Percentiles rank a stretch among this genome's conserved stretches.
Conservation (phyloP, 1,140 invertebrate genomes). For the Drosophila sulfurigaster region DNA sequence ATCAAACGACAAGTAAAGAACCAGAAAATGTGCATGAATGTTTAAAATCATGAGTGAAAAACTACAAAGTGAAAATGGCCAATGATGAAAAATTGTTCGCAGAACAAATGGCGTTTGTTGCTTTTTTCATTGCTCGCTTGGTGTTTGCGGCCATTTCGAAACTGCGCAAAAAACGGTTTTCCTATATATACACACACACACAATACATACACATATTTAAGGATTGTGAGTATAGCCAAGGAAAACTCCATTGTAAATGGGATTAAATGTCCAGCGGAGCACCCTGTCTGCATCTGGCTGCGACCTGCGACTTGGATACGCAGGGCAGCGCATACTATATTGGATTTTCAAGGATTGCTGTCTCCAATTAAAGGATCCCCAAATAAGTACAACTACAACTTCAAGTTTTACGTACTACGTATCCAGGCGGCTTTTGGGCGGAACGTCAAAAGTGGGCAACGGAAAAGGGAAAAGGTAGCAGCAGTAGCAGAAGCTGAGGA, state of each 20-base stretch:
- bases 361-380: slow-evolving; percentile 38
- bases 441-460: slow-evolving; percentile 33
- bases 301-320: background rate
- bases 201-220: slow-evolving; percentile 4
- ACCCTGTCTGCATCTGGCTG: slow-evolving; percentile 16
- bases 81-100: slow-evolving; percentile 65
- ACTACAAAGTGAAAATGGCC: slow-evolving; percentile 45
- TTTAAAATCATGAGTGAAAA: slow-evolving; percentile 13
- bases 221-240: background rate
- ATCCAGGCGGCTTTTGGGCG: slow-evolving; percentile 43
- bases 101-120: slow-evolving; percentile 56
- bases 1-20: slow-evolving; percentile 12
- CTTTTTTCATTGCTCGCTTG: slow-evolving; percentile 36
- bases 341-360: slow-evolving; percentile 31
- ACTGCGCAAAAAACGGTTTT: slow-evolving; percentile 69
- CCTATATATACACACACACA: slow-evolving; percentile 18
- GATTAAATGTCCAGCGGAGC: slow-evolving; percentile 44
- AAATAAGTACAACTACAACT: slow-evolving; percentile 17
- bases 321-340: slow-evolving; percentile 1
- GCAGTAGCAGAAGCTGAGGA: slow-evolving; percentile 14
- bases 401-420: background rate
- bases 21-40: slow-evolving; percentile 22
- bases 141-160: slow-evolving; percentile 70
- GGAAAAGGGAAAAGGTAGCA: background rate
- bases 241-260: background rate